Base-by-base conservation (phyloP, 2,888 invertebrate genomes). In the Tachina grossa region DNA sequence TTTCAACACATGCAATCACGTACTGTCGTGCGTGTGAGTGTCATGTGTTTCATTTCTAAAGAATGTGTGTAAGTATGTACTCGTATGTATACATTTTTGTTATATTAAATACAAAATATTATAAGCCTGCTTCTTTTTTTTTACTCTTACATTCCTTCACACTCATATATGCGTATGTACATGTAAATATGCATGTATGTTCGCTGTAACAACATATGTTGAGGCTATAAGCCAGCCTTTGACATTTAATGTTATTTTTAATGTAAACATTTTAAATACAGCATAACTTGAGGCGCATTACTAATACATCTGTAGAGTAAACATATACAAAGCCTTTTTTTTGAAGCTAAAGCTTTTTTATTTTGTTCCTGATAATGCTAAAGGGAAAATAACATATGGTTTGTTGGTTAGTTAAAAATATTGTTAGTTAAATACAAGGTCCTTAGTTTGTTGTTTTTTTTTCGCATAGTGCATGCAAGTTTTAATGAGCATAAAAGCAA, bases 191-290 rank as follows among this genome's bases (percentile, higher is more conserved):
- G 22, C 22, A 22, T 31, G 6, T 61, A 1, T 31, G 31, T 31
- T 31, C 45, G 16, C 51, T 63, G 8, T 16, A 68, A 61, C 39
- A 69, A 71, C 74, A 85, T 69, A 85, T 82, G 81, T 82, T 75
- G 69, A 66, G 82, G 82, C 78, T 75, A 68, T 82, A 85, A 77
- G 85, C 66, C 85, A 82, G 81, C 82, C 78, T 85, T 85, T 85
- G 82, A 85, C 85, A 85, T 85, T 85, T 68, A 77, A 72, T 82
- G 78, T 85, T 85, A 85, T 85, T 85, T 85, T 82, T 82, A 78
- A 82, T 78, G 78, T 82, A 85, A 85, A 85, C 85, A 85, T 78
- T 75, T 85, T 82, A 85, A 85, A 82, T 85, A 78, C 75, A 82
- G 65, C 75, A 85, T 85, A 82, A 65, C 86, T 86, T 84, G 71